Base-by-base conservation (phyloP, 2,888 invertebrate species). In the Drosophila subsilvestris region DNA sequence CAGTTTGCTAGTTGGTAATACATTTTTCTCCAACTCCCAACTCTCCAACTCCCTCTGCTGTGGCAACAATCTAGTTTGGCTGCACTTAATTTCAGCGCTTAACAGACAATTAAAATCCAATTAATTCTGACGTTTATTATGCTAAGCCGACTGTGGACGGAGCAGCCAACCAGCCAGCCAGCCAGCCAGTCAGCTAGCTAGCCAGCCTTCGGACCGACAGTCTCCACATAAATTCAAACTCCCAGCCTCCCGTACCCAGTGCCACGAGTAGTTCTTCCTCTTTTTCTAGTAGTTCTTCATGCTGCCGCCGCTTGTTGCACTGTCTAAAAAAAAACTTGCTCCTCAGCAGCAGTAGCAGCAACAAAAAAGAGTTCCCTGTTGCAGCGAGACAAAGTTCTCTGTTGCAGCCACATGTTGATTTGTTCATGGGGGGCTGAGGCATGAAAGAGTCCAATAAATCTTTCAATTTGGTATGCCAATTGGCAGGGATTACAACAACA, bases 121-220 rank as follows among this genome's bases (percentile, higher is more conserved):
- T 91, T 91, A 91, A 91, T 91, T 91, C 91, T 91, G 92, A 91
- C 91, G 90, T 91, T 91, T 91, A 91, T 91, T 91, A 90, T 90
- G 90, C 83, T 90, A 90, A 90, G 90, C 89, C 90, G 90, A 80
- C 86, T 78, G 74, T 83, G 73, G 63, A 57, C 47, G 32, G 29
- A 20, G 29, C 44, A 47, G 32, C 37, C 37, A 37, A 1, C 1
- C 27, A 12, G 32, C 32, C 32, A 32, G 32, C 5, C 32, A 32
- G 5, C 2, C 27, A 14, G 12, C 5, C 12, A 12, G 32, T 2
- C 27, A 37, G 37, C 51, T 14, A 20, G 44, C 59, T n/a, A 22
- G 20, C 25, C 20, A 48, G 74, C 74, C 50, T 55, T 54, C 50
- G 65, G 74, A 56, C 44, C 51, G 29, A 44, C 42, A 45, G 66